Percentiles rank a stretch among this genome's conserved stretches.
Conservation (phyloP, 2,888 invertebrate genomes). For the Melanophora roralis region DNA sequence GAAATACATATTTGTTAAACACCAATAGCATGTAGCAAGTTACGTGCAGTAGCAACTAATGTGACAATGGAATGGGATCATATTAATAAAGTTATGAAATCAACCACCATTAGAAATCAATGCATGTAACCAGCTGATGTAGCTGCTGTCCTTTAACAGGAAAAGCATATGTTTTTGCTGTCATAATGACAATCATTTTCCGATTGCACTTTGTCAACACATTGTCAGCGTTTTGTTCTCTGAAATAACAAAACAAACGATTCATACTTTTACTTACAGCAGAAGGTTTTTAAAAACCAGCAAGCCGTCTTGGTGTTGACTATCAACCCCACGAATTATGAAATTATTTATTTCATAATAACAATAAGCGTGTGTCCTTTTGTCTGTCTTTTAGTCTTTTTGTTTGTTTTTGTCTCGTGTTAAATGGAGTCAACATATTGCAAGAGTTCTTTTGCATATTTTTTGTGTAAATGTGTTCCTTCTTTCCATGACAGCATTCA, state of each 20-base stretch:
- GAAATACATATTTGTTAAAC: slow-evolving; percentile 11
- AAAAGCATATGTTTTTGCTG: slow-evolving; percentile 53
- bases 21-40: background rate
- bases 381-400: slow-evolving; percentile 43
- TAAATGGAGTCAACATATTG: slow-evolving; percentile 50
- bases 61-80: background rate
- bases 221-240: slow-evolving; percentile 59
- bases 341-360: slow-evolving; percentile 77
- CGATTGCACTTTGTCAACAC: slow-evolving; percentile 67
- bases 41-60: background rate
- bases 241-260: slow-evolving; percentile 17
- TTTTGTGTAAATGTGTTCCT: slow-evolving; percentile 52
- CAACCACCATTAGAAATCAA: slow-evolving; percentile 53
- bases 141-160: slow-evolving; percentile 28
- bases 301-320: slow-evolving; percentile 32
- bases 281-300: slow-evolving; percentile 31
- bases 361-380: slow-evolving; percentile 66
- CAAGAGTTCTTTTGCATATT: background rate
- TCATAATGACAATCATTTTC: slow-evolving; percentile 58
- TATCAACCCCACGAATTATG: slow-evolving; percentile 76
- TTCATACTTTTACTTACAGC: background rate
- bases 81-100: slow-evolving; percentile 61
- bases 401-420: slow-evolving; percentile 33
- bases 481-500: background rate
- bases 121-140: background rate